Conservation (phyloP, 2,888 invertebrate genomes). For the Folsomia candida region DNA sequence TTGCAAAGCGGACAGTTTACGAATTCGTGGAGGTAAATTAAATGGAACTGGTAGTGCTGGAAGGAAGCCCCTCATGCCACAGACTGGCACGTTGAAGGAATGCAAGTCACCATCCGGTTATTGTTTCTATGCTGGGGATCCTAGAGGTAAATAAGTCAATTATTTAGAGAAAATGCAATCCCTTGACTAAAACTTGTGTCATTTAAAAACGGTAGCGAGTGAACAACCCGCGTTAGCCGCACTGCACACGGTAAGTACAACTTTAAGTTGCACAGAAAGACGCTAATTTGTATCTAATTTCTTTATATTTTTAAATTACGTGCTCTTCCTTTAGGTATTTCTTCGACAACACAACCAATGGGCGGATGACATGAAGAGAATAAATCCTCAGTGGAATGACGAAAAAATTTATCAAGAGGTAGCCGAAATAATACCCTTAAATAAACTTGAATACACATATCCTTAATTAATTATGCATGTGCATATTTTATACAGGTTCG, state of each 20-base stretch:
- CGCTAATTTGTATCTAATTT: too few relatives aligned
- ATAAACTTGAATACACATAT: background rate
- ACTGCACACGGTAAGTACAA: constrained; percentile 85
- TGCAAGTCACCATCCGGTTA: constrained; percentile 80
- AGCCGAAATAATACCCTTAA: background rate
- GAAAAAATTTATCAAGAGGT: constrained; percentile 76
- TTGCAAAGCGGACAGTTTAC: constrained; percentile 72
- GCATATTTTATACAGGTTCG: too few relatives aligned
- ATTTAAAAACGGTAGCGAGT: too few relatives aligned
- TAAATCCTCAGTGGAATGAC: constrained; percentile 87
- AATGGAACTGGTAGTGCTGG: constrained; percentile 71
- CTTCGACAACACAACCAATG: constrained; percentile 86
- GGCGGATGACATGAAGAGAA: constrained; percentile 70
- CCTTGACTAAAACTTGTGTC: too few relatives aligned
- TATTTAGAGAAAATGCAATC: too few relatives aligned
- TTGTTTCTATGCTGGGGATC: constrained; percentile 87
- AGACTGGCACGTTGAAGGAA: constrained; percentile 65
- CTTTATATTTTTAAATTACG: too few relatives aligned
- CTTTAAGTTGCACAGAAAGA: too few relatives aligned
- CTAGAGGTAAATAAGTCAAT: too few relatives aligned
- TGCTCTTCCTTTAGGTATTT: too few relatives aligned
- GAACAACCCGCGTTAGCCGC: constrained; percentile 87
- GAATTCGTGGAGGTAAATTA: constrained; percentile 75
- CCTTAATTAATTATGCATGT: background rate
- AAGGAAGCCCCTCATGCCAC: constrained; percentile 75